Evolutionary conservation across 2,797 vertebrate genomes (phyloP).

Genomic region (Alcedo quadribrachys): DNA sequence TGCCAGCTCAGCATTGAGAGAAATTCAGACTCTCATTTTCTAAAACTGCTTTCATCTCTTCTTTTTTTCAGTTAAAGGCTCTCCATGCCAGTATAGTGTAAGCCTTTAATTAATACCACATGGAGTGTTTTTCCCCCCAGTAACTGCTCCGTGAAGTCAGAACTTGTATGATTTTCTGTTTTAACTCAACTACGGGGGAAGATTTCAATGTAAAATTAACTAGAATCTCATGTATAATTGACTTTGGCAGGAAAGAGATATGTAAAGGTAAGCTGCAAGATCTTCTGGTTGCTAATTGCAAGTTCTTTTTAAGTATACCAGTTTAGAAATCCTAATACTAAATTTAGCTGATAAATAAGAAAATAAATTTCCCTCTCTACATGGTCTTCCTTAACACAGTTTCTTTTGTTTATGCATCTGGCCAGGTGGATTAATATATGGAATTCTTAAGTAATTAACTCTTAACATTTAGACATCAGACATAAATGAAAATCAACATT

Average conservation of each 20-base stretch:
- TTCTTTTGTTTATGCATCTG: background rate
- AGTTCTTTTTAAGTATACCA: background rate
- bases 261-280: constrained; percentile 3
- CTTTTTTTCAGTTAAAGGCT: constrained; percentile 32
- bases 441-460: constrained; percentile 2
- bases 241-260: background rate
- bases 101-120: constrained; percentile 62
- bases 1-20: constrained; percentile 16
- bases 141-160: background rate
- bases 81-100: background rate
- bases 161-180: constrained; percentile 30
- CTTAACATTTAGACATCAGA: background rate
- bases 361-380: background rate
- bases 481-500: background rate
- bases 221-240: constrained; percentile 34
- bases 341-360: background rate
- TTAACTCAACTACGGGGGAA: constrained; percentile 23
- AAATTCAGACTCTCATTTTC: constrained; percentile 3
- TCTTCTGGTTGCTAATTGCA: constrained; percentile 6
- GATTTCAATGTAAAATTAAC: constrained; percentile 13
- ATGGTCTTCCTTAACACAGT: background rate
- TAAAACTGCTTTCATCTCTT: constrained; percentile 26
- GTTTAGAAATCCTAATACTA: background rate
- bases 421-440: background rate
- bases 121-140: constrained; percentile 16